A percentile compares a stretch with the other conserved stretches of the same genome.
phyloP scores from a whole-genome alignment of 2,113 vertebrate species.

The Paracanthobrama guichenoti region DNA sequence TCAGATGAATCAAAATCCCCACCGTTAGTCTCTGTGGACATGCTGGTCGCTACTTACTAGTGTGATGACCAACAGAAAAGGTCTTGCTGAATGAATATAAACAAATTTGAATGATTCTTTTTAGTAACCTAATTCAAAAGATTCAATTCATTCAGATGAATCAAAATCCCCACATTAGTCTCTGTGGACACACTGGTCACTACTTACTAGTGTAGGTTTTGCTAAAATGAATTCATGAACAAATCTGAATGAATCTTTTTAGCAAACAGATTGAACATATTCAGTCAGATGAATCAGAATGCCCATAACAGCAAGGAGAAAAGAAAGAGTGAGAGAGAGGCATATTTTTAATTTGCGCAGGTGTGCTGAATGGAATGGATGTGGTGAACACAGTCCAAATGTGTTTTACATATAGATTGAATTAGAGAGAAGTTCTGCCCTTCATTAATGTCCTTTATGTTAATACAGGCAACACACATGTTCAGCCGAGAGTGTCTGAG shows the following conservation, averaged over 20 bases:
- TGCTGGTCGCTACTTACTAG: background rate
- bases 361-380: slow-evolving; percentile 7
- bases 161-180: background rate
- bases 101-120: background rate
- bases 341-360: slow-evolving; percentile 2
- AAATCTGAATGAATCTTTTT: background rate
- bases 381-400: slow-evolving; percentile 49
- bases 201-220: background rate
- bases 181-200: background rate
- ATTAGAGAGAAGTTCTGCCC: slow-evolving; percentile 67
- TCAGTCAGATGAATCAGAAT: too few species aligned
- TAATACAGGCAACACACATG: slow-evolving; percentile 61
- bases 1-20: background rate
- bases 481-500: slow-evolving; percentile 26
- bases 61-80: background rate
- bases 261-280: too few species aligned
- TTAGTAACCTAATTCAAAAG: background rate
- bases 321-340: background rate
- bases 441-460: slow-evolving; percentile 71
- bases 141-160: background rate
- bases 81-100: background rate
- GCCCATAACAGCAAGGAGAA: background rate
- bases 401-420: slow-evolving; percentile 78
- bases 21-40: background rate
- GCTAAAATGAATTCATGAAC: background rate